Conservation (phyloP, 92 coral and sea anemone genomes). For the Heteractis magnifica region DNA sequence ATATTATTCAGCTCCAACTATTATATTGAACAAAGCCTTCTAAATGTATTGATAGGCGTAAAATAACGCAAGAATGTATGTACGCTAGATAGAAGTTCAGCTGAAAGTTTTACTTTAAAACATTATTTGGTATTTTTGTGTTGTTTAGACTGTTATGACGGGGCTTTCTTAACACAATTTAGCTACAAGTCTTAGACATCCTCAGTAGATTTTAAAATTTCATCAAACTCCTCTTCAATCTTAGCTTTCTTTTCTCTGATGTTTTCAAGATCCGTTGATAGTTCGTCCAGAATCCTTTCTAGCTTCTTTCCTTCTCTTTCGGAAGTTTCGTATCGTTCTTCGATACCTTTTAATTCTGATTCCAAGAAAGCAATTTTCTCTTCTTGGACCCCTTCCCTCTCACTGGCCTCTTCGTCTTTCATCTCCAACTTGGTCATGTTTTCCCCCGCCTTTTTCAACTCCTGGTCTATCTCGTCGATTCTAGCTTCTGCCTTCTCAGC, state of each 20-base stretch:
- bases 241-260: conserved; percentile 27
- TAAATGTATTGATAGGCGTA: neutral
- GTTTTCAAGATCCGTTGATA: conserved; percentile 37
- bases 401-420: conserved; percentile 54
- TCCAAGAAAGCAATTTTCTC: conserved; percentile 48
- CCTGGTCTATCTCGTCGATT: conserved; percentile 39
- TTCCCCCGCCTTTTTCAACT: conserved; percentile 50
- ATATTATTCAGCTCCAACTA: neutral
- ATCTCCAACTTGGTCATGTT: conserved; percentile 49
- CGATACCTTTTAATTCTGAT: conserved; percentile 35
- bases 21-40: no score
- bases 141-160: neutral
- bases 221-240: conserved; percentile 35
- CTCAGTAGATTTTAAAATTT: conserved; percentile 18
- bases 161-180: neutral
- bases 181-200: neutral
- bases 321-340: conserved; percentile 34
- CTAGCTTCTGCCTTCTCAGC: conserved; percentile 39
- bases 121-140: neutral
- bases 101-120: conserved; percentile 1
- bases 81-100: conserved; percentile 2
- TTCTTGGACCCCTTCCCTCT: conserved; percentile 52
- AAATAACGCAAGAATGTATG: conserved; percentile 30
- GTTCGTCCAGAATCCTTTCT: conserved; percentile 36
- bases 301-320: conserved; percentile 25